Evolutionary conservation across 2,113 vertebrate genomes (phyloP).

Genomic region (Mobula birostris): DNA sequence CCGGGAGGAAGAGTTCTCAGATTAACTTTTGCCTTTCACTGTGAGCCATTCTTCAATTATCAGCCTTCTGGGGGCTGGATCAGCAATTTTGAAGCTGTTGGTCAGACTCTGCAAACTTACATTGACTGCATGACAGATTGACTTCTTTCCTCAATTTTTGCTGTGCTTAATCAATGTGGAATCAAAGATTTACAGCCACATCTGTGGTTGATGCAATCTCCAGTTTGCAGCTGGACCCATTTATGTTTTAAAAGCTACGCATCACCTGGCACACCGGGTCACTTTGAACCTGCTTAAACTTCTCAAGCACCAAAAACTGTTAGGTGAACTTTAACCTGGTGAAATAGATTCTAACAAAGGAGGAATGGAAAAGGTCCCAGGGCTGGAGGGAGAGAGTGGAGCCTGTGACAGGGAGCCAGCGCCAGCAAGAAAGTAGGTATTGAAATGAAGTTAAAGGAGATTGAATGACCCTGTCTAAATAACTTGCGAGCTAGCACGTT

Average conservation of each 20-base stretch:
- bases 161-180: not conserved
- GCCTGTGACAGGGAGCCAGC: too few relatives aligned
- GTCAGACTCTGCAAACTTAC: not conserved
- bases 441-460: not conserved
- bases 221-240: not conserved
- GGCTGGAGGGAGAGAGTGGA: not conserved
- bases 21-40: not conserved
- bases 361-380: not conserved
- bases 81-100: not conserved
- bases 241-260: not conserved
- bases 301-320: constrained; percentile 8
- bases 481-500: not conserved
- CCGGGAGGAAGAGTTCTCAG: not conserved
- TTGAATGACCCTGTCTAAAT: not conserved
- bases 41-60: not conserved
- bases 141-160: constrained; percentile 5
- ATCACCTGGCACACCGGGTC: not conserved
- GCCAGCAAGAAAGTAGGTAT: not conserved
- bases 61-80: not conserved
- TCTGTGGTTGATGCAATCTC: constrained; percentile 16
- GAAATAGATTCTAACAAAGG: not conserved
- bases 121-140: not conserved
- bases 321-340: not conserved
- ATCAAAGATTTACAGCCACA: not conserved
- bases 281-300: not conserved